These are phyloP conservation scores for Nephrotoma appendiculata DNA, from an alignment of 2,888 invertebrate genomes.

Conservation along the genomic window DNA sequence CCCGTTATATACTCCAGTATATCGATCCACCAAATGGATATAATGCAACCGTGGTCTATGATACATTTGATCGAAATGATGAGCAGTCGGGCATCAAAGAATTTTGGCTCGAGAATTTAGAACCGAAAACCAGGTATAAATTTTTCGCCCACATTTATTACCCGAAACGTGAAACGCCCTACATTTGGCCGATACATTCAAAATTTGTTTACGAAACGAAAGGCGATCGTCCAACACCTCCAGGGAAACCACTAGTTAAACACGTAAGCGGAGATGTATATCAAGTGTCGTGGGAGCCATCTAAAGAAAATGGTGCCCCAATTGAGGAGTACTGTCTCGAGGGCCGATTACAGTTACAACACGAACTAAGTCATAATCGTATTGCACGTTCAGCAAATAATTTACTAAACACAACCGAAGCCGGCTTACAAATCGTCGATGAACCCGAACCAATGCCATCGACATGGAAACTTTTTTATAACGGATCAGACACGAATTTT, in stretches of 20 bases:
- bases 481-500: conserved; percentile 73
- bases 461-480: conserved; percentile 52
- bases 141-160: conserved; percentile 55
- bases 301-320: conserved; percentile 62
- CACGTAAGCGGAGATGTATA: conserved; percentile 57
- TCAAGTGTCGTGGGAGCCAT: conserved; percentile 68
- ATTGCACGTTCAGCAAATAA: conserved; percentile 20
- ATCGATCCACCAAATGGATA: conserved; percentile 31
- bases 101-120: conserved; percentile 32
- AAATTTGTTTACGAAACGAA: conserved; percentile 61
- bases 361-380: conserved; percentile 12
- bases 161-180: conserved; percentile 40
- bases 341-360: conserved; percentile 35
- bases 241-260: conserved; percentile 60
- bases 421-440: conserved; percentile 37
- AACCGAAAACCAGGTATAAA: conserved; percentile 62
- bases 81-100: conserved; percentile 18
- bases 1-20: conserved; percentile 35
- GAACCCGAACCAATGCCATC: conserved; percentile 37
- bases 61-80: conserved; percentile 9
- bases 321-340: conserved; percentile 62
- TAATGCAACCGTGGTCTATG: conserved; percentile 25
- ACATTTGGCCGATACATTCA: conserved; percentile 57
- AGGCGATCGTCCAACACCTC: conserved; percentile 69
- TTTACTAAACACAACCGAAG: conserved; percentile 6